Conservation (phyloP, 2,888 invertebrate species). For the Rhaphigaster nebulosa region DNA sequence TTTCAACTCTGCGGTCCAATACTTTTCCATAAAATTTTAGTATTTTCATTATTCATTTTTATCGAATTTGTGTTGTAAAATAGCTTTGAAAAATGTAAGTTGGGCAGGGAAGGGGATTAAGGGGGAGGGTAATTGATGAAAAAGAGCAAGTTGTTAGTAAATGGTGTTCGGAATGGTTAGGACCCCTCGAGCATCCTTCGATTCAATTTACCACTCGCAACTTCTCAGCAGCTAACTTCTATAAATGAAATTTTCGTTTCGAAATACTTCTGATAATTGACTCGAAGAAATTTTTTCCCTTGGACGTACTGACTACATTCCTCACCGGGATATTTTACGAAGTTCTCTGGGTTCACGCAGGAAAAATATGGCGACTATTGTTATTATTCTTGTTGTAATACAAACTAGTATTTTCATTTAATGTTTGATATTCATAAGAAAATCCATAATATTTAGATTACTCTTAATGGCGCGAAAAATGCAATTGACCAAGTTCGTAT, state of each 20-base stretch:
- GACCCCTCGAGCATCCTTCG: neutral
- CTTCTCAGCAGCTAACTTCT: neutral
- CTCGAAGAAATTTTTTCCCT: neutral
- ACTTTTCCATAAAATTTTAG: too few species aligned
- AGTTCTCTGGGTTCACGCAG: too few species aligned
- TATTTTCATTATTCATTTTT: too few species aligned
- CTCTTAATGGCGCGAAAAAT: too few species aligned
- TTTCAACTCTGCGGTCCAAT: too few species aligned
- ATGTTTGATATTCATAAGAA: too few species aligned
- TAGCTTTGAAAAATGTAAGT: neutral
- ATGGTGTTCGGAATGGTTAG: neutral
- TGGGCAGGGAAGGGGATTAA: neutral
- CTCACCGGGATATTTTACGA: neutral
- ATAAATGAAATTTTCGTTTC: neutral
- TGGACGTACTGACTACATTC: neutral
- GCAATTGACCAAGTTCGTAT: too few species aligned
- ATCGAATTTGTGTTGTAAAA: too few species aligned
- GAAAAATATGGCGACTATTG: too few species aligned
- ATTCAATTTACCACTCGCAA: neutral
- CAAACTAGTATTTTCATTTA: too few species aligned
- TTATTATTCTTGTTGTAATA: too few species aligned
- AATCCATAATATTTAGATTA: too few species aligned
- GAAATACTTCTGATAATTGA: neutral
- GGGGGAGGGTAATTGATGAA: neutral
- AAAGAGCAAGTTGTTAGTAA: neutral